Evolutionary conservation across 2,113 vertebrate species (phyloP).

Genomic region (Zapornia atra): DNA sequence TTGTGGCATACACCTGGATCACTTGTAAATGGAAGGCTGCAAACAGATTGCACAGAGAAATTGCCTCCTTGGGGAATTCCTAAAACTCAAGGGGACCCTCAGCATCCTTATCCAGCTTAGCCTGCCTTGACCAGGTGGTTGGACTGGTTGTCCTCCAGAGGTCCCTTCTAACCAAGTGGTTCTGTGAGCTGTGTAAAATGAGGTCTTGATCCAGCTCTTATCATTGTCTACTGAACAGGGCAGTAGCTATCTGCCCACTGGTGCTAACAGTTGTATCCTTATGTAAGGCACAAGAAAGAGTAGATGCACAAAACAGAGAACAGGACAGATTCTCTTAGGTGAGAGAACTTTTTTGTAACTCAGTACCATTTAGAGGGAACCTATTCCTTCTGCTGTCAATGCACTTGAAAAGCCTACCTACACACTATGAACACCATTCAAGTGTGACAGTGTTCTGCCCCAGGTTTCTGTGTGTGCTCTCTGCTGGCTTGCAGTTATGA

Average conservation of each 20-base stretch:
- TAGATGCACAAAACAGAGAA: not conserved
- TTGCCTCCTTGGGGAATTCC: not conserved
- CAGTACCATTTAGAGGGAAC: not conserved
- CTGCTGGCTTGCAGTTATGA: not conserved
- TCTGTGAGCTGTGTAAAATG: not conserved
- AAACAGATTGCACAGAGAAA: not conserved
- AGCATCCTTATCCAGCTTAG: not conserved
- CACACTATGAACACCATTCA: not conserved
- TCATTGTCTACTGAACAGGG: not conserved
- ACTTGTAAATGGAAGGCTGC: not conserved
- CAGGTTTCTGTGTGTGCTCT: not conserved
- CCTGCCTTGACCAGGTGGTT: not conserved
- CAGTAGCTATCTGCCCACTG: not conserved
- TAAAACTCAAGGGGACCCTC: not conserved
- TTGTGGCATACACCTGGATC: not conserved
- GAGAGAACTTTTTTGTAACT: not conserved
- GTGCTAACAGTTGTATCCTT: conserved; percentile 26
- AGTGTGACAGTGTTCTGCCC: not conserved
- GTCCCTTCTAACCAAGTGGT: not conserved
- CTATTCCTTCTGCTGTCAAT: not conserved
- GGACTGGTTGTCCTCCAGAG: not conserved
- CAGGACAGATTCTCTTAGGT: not conserved
- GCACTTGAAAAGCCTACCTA: not conserved
- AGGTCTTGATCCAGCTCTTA: not conserved
- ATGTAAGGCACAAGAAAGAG: not conserved